A percentile compares a stretch with the other conserved stretches of the same genome.
phyloP scores from a whole-genome alignment of 2,888 invertebrate genomes.

The Tholera decimalis region DNA sequence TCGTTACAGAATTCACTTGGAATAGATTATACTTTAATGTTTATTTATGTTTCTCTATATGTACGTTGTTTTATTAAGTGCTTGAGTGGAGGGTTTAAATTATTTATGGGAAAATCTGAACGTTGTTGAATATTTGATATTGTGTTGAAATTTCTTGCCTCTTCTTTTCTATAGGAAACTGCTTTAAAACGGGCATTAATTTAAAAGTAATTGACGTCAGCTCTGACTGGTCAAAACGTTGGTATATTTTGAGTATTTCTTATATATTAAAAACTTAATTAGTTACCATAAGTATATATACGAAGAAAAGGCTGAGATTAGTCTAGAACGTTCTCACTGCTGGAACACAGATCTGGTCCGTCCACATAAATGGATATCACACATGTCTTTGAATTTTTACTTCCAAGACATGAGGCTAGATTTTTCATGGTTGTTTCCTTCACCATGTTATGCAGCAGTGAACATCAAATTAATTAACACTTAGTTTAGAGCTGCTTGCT shows the following conservation, averaged over 20 bases:
- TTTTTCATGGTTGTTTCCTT: too few relatives aligned
- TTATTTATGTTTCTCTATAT: conserved; percentile 64
- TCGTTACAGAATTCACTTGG: conserved; percentile 68
- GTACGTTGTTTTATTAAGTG: conserved; percentile 41
- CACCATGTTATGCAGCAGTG: too few relatives aligned
- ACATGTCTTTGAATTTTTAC: too few relatives aligned
- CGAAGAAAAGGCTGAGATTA: too few relatives aligned
- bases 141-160: not conserved
- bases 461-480: too few relatives aligned
- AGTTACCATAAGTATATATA: not conserved
- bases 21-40: conserved; percentile 74
- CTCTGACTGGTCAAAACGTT: not conserved
- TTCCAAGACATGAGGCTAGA: too few relatives aligned
- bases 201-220: not conserved
- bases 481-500: too few relatives aligned
- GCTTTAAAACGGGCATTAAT: not conserved
- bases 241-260: not conserved
- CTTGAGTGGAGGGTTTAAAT: not conserved
- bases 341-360: too few relatives aligned
- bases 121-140: conserved; percentile 11
- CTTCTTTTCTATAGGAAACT: not conserved
- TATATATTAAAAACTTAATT: not conserved
- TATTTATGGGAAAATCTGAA: not conserved
- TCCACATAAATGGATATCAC: too few relatives aligned
- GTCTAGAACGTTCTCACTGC: too few relatives aligned